phyloP scores from a whole-genome alignment of 2,113 vertebrate species.

The Eulemur rufifrons region DNA sequence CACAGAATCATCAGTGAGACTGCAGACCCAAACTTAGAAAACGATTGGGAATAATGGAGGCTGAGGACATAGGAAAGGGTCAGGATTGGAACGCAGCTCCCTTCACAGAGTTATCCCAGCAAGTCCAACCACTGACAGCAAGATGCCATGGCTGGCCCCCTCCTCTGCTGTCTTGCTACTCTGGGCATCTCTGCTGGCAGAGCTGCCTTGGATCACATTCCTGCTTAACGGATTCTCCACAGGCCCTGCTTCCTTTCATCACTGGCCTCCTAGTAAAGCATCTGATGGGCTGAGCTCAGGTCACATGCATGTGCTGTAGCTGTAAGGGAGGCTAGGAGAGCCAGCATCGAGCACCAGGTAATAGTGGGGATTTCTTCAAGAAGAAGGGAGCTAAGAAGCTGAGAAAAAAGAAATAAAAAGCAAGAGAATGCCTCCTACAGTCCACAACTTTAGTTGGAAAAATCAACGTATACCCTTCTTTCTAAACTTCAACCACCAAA shows the following conservation, averaged over 20 bases:
- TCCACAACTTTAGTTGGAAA: background rate
- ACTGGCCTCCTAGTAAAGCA: background rate
- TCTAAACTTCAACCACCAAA: background rate
- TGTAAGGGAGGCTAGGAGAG: background rate
- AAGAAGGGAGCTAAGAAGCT: background rate
- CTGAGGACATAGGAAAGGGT: background rate
- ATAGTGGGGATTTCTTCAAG: background rate
- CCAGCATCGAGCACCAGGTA: background rate
- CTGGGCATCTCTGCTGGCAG: background rate
- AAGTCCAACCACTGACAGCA: background rate
- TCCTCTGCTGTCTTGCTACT: background rate
- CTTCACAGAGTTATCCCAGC: background rate
- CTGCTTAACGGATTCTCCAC: background rate
- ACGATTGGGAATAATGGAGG: background rate
- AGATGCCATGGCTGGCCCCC: background rate
- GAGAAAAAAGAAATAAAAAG: background rate
- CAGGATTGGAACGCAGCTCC: background rate
- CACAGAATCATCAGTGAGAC: background rate
- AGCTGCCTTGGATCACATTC: background rate
- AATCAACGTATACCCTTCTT: background rate
- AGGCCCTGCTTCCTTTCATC: background rate
- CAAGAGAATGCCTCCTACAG: background rate
- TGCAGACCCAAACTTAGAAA: background rate
- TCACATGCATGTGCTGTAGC: background rate
- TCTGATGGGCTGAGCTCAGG: background rate